Evolutionary conservation across 1,140 invertebrate genomes (phyloP).

Genomic region (Diuraphis noxia): DNA sequence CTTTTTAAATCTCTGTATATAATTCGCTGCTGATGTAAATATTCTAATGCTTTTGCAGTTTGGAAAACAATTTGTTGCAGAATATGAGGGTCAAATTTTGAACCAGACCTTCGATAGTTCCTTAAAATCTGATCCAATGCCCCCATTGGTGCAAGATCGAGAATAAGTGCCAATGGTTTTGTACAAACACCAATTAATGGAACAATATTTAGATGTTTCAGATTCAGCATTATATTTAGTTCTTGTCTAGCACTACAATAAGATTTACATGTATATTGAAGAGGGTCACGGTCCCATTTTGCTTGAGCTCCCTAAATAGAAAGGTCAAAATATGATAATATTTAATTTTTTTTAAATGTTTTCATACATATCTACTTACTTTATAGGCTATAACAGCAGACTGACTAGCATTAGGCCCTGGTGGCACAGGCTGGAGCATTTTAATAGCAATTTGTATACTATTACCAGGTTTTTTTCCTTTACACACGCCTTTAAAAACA

Average conservation of each 20-base stretch:
- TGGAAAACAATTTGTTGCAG: conserved; percentile 70
- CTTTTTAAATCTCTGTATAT: conserved; percentile 97
- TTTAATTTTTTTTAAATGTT: not conserved
- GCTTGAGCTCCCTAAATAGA: conserved; percentile 72
- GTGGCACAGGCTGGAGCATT: conserved; percentile 91
- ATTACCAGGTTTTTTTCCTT: conserved; percentile 65
- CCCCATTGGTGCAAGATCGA: conserved; percentile 89
- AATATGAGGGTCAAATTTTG: conserved; percentile 76
- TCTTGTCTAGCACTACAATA: conserved; percentile 95
- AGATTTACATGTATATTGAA: conserved; percentile 89
- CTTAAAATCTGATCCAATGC: conserved; percentile 81
- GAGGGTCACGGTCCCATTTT: conserved; percentile 89
- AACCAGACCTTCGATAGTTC: conserved; percentile 81
- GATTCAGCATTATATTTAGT: conserved; percentile 81
- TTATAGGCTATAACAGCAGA: conserved; percentile 79
- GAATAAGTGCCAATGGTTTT: conserved; percentile 68
- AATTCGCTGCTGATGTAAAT: conserved; percentile 90
- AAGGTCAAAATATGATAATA: not conserved
- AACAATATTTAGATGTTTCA: conserved; percentile 90
- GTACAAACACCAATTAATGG: conserved; percentile 72
- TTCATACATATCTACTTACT: conserved; percentile 60
- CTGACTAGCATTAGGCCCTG: conserved; percentile 74
- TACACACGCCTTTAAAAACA: conserved; percentile 84
- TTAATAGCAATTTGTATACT: conserved; percentile 87
- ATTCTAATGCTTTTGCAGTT: conserved; percentile 91